phyloP scores from a whole-genome alignment of 1,140 invertebrate species.

The Nixonia krombeini region DNA sequence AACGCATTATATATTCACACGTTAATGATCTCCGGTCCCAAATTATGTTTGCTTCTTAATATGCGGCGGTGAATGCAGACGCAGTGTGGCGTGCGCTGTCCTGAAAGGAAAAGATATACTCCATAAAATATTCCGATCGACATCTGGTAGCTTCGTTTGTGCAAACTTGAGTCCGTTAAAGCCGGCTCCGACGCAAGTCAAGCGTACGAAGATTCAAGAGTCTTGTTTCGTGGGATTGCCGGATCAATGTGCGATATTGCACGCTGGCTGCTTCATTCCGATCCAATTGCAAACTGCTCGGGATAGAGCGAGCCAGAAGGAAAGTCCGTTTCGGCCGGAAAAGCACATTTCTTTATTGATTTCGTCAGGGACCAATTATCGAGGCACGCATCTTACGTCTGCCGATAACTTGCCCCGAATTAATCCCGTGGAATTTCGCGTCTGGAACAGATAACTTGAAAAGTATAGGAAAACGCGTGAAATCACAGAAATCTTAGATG shows the following conservation, averaged over 20 bases:
- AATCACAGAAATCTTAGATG: too few species aligned
- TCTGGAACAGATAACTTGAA: too few species aligned
- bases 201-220: constrained; percentile 66
- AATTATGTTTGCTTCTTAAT: constrained; percentile 11
- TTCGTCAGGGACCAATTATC: too few species aligned
- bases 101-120: constrained; percentile 41
- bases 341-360: too few species aligned
- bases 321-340: too few species aligned
- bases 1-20: neutral
- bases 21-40: neutral
- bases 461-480: too few species aligned
- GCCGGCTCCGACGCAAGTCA: constrained; percentile 68
- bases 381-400: too few species aligned
- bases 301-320: constrained; percentile 19
- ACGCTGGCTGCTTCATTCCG: constrained; percentile 34
- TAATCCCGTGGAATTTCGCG: too few species aligned
- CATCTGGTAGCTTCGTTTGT: constrained; percentile 67
- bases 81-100: constrained; percentile 31
- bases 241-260: constrained; percentile 55
- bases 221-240: constrained; percentile 68
- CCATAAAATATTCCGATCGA: constrained; percentile 68
- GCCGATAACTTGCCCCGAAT: too few species aligned
- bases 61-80: constrained; percentile 25
- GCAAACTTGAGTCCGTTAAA: constrained; percentile 66
- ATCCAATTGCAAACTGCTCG: constrained; percentile 55